Conservation (phyloP, 2,113 vertebrate species). For the Sorex fumeus region DNA sequence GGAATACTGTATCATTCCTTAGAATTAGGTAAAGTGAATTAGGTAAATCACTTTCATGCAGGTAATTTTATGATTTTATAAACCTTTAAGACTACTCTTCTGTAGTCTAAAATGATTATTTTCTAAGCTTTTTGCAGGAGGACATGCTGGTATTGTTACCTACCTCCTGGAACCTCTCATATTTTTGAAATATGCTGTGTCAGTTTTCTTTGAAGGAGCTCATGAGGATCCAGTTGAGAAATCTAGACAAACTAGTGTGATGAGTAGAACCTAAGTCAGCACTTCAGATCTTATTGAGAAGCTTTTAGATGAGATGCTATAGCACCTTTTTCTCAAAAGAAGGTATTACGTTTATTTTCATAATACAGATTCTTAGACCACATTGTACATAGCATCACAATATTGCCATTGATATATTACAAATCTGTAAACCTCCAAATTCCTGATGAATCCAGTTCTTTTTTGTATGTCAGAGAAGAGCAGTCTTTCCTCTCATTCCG, state of each 20-base stretch:
- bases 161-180: too few species aligned
- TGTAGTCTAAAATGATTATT: constrained; percentile 17
- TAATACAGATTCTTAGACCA: not conserved
- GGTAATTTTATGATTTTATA: not conserved
- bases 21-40: not conserved
- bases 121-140: not conserved
- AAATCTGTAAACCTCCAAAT: not conserved
- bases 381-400: not conserved
- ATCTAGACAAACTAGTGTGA: not conserved
- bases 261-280: constrained; percentile 3
- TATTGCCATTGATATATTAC: not conserved
- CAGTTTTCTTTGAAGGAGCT: not conserved
- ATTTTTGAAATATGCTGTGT: not conserved
- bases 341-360: constrained; percentile 41
- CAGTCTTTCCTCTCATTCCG: not conserved
- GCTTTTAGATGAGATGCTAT: not conserved
- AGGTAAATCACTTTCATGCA: not conserved
- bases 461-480: not conserved
- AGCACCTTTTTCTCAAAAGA: constrained; percentile 1
- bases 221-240: not conserved
- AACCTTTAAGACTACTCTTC: not conserved
- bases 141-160: not conserved
- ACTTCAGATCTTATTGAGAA: not conserved
- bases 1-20: not conserved
- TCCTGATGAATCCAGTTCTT: not conserved